Evolutionary conservation across 2,888 invertebrate genomes (phyloP).

Genomic region (Melanargia galathea): DNA sequence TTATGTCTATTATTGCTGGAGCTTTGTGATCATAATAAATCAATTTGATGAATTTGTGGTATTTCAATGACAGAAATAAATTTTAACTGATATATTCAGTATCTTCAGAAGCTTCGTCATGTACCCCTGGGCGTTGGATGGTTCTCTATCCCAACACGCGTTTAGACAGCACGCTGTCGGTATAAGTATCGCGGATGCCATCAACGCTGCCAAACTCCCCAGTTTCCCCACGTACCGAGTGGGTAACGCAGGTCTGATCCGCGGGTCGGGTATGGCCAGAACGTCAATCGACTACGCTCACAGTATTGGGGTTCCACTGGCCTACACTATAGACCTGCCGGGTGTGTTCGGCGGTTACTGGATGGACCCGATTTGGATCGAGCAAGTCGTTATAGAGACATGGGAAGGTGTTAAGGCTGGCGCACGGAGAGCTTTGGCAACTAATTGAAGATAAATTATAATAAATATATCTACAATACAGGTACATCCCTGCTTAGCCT

Average conservation of each 20-base stretch:
- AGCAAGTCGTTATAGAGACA: conserved; percentile 81
- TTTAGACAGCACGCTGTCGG: conserved; percentile 69
- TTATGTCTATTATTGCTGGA: too few species aligned
- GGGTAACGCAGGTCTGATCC: conserved; percentile 75
- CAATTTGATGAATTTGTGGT: too few species aligned
- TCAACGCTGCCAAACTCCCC: conserved; percentile 53
- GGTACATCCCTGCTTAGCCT: too few species aligned
- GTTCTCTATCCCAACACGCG: conserved; percentile 72
- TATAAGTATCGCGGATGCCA: conserved; percentile 65
- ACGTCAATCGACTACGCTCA: conserved; percentile 86
- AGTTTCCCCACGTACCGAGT: conserved; percentile 72
- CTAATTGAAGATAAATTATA: conserved; percentile 19
- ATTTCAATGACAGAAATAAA: too few species aligned
- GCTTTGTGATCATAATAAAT: too few species aligned
- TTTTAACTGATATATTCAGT: too few species aligned
- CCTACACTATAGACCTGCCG: conserved; percentile 85
- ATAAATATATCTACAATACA: too few species aligned
- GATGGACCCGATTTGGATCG: conserved; percentile 78
- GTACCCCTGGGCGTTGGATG: conserved; percentile 86
- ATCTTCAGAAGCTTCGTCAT: conserved; percentile 86
- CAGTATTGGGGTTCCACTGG: conserved; percentile 77
- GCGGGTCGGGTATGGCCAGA: conserved; percentile 83
- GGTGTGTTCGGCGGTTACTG: conserved; percentile 80
- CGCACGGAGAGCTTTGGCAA: conserved; percentile 12
- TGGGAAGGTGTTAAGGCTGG: conserved; percentile 60